Conservation (phyloP, 2,888 invertebrate genomes). For the Meiosimyza platycephala region DNA sequence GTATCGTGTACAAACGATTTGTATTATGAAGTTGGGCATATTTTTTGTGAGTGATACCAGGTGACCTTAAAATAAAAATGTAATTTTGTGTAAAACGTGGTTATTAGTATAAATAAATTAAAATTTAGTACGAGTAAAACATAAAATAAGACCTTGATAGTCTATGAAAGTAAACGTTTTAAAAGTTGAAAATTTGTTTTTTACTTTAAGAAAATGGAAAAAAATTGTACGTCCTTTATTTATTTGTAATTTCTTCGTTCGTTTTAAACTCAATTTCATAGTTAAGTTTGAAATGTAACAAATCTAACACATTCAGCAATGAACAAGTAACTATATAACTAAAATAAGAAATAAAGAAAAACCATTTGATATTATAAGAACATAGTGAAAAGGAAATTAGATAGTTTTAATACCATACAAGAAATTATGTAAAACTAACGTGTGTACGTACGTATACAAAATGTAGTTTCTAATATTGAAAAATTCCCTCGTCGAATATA, state of each 20-base stretch:
- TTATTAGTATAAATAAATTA: slow-evolving; percentile 15
- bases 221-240: background rate
- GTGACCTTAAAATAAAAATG: slow-evolving; percentile 63
- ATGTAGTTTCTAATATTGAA: too few relatives aligned
- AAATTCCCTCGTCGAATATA: too few relatives aligned
- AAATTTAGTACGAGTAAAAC: slow-evolving; percentile 8
- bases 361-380: slow-evolving; percentile 34
- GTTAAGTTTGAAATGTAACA: background rate
- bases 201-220: background rate
- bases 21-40: slow-evolving; percentile 25
- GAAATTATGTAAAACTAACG: background rate
- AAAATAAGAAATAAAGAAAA: background rate
- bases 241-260: too few relatives aligned
- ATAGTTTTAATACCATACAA: slow-evolving; percentile 33
- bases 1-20: too few relatives aligned
- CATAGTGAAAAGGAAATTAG: slow-evolving; percentile 28
- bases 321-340: background rate
- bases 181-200: slow-evolving; percentile 12
- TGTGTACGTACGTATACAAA: too few relatives aligned
- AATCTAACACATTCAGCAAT: background rate
- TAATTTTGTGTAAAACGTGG: slow-evolving; percentile 26
- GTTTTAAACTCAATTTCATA: too few relatives aligned
- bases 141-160: background rate
- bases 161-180: slow-evolving; percentile 11
- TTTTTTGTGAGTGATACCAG: slow-evolving; percentile 66